phyloP scores from a whole-genome alignment of 92 coral and sea anemone genomes.

The Pocillopora meandrina region DNA sequence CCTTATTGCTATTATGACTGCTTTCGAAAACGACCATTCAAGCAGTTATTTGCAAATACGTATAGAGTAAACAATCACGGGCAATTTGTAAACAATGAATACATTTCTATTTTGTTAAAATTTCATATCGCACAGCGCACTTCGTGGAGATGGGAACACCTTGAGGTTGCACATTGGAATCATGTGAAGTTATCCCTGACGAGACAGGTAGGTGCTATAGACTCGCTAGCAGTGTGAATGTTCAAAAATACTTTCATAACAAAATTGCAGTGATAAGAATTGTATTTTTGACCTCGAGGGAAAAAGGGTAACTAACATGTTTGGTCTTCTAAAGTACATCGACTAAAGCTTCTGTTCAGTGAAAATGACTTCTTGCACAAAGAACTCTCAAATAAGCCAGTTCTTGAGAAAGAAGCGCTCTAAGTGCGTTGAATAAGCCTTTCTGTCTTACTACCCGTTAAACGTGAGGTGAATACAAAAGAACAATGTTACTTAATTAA shows the following conservation, averaged over 20 bases:
- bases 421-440: not conserved
- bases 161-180: not conserved
- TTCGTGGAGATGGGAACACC: not conserved
- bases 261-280: not conserved
- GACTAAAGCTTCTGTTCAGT: not conserved
- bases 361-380: not conserved
- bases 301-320: not conserved
- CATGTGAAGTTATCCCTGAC: not conserved
- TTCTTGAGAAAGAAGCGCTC: not conserved
- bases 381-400: not conserved
- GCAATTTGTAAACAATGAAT: slow-evolving; percentile 15
- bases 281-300: not conserved
- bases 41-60: slow-evolving; percentile 4
- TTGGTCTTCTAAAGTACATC: not conserved
- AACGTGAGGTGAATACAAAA: not conserved
- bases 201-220: not conserved
- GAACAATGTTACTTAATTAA: slow-evolving; percentile 26
- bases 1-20: not conserved
- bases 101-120: slow-evolving; percentile 1
- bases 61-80: slow-evolving; percentile 10
- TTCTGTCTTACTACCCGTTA: not conserved
- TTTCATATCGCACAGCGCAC: not conserved
- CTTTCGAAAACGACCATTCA: not conserved
- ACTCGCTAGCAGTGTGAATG: not conserved
- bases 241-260: not conserved